Base-by-base conservation (phyloP, 2,888 invertebrate genomes). In the Microplitis deprimator region DNA sequence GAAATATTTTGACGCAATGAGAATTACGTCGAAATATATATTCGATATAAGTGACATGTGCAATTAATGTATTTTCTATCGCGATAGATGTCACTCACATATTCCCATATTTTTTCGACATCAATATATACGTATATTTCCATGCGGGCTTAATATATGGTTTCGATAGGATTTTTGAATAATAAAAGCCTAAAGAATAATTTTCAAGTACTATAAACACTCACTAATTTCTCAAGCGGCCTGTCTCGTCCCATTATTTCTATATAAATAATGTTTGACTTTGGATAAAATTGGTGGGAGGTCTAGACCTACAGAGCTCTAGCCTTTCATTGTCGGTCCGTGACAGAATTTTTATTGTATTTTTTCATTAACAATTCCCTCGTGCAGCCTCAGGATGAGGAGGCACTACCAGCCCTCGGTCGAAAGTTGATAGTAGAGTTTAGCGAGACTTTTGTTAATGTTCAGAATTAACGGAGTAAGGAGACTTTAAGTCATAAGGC, bases 401-500 rank as follows among this genome's bases (percentile, higher is more conserved):
- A 68, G 75, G 74, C 76, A 68, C 76, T 74, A 79, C 38, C 38
- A 16, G 20, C n/a, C 16, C 65, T 73, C n/a, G 67, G 71, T 68
- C 41, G 79, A 84, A 87, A 88, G 87, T 88, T 88, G 85, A 84
- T 85, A 84, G 85, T 84, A 13, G 87, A 89, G 89, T 89, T 89
- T 87, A 87, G 88, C 88, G 86, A 88, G 89, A 89, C 88, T 89
- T 89, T 89, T 89, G 89, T 89, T 89, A 89, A 89, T 89, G 89
- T 89, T 89, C 88, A 85, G 88, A 89, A 89, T 89, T 89, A 89
- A 89, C 89, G 89, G 88, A 88, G 89, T 89, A 89, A 89, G 88
- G 89, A 88, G 89, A 89, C 88, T 89, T 89, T 89, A 89, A 89
- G 89, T 89, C 89, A 89, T 89, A 89, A 89, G 89, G 87, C 85